phyloP scores from a whole-genome alignment of 2,797 vertebrate genomes.

The Helicolenus hilgendorfi region DNA sequence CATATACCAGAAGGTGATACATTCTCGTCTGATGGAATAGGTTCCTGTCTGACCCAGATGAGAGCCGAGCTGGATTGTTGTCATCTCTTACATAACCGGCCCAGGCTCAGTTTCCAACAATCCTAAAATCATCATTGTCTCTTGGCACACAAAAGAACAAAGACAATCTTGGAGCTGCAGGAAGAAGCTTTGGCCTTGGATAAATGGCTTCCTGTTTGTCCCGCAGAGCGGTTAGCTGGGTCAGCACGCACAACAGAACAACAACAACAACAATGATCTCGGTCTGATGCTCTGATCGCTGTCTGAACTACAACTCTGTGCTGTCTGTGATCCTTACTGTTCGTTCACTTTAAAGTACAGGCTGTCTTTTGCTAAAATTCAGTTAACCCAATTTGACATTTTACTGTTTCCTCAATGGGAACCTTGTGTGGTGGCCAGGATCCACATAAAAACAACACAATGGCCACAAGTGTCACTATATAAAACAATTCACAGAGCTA shows the following conservation, averaged over 20 bases:
- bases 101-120: constrained; percentile 54
- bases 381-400: constrained; percentile 20
- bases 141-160: constrained; percentile 63
- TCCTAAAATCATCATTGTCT: constrained; percentile 67
- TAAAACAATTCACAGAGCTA: neutral
- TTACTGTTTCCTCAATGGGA: constrained; percentile 47
- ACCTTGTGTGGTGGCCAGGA: neutral
- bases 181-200: constrained; percentile 73
- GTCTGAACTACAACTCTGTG: constrained; percentile 35
- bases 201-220: constrained; percentile 84
- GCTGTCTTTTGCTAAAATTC: neutral
- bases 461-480: neutral
- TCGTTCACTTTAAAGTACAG: constrained; percentile 10
- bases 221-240: constrained; percentile 61
- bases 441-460: constrained; percentile 15
- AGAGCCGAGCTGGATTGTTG: neutral
- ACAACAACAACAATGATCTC: constrained; percentile 54
- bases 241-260: constrained; percentile 64
- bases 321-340: constrained; percentile 3
- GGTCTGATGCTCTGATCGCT: constrained; percentile 31
- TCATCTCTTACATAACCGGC: constrained; percentile 55
- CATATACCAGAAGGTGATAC: neutral
- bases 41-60: constrained; percentile 35
- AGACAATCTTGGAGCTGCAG: constrained; percentile 58
- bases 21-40: neutral